Evolutionary conservation across 2,888 invertebrate genomes (phyloP).

Genomic region (Cephonodes hylas): DNA sequence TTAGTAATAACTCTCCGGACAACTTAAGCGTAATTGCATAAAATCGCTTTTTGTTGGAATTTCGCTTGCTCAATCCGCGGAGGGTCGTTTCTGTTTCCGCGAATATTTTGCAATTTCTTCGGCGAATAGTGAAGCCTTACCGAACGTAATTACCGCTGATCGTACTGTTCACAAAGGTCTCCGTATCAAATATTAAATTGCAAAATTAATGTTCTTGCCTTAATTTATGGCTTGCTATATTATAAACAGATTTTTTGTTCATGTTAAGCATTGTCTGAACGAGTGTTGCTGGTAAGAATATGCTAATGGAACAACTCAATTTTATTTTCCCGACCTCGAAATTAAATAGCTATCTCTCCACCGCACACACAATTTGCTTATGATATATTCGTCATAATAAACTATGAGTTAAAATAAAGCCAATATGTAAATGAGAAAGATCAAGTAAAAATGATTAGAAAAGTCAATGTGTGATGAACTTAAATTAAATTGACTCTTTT

Average conservation of each 20-base stretch:
- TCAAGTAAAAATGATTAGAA: too few relatives aligned
- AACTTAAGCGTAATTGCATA: slow-evolving; percentile 75
- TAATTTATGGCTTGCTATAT: not conserved
- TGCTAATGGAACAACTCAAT: too few relatives aligned
- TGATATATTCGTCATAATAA: too few relatives aligned
- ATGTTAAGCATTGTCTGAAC: too few relatives aligned
- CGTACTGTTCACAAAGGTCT: not conserved
- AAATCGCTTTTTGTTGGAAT: slow-evolving; percentile 74
- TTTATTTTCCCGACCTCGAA: too few relatives aligned
- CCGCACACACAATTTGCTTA: too few relatives aligned
- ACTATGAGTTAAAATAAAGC: too few relatives aligned
- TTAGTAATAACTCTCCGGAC: slow-evolving; percentile 71
- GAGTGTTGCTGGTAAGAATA: too few relatives aligned
- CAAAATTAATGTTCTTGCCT: not conserved
- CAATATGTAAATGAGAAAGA: too few relatives aligned
- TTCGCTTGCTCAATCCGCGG: slow-evolving; percentile 66
- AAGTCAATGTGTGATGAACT: too few relatives aligned
- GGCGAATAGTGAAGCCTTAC: slow-evolving; percentile 18
- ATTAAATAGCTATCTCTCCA: too few relatives aligned
- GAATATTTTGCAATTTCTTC: slow-evolving; percentile 55
- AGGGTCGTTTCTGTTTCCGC: slow-evolving; percentile 59
- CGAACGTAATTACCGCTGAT: not conserved
- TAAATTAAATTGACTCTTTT: not conserved
- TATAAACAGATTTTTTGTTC: not conserved
- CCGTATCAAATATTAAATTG: not conserved